A percentile compares a stretch with the other conserved stretches of the same genome.
Evolutionary conservation across 2,113 vertebrate species (phyloP).

Genomic region (Ageneiosus marmoratus): DNA sequence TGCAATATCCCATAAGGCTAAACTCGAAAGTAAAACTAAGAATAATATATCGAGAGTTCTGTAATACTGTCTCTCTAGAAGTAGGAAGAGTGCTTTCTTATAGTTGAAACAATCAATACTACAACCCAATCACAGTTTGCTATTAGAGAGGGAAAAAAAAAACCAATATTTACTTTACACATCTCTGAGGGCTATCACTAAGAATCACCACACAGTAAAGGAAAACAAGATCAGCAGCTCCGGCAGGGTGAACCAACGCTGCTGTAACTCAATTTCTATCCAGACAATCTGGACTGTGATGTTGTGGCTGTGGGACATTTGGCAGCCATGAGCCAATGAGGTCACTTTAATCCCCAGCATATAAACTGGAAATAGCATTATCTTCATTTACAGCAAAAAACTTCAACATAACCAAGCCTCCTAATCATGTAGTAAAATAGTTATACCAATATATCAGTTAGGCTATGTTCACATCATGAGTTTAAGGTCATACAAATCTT

Average conservation of each 20-base stretch:
- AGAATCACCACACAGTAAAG: not conserved
- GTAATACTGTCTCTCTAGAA: not conserved
- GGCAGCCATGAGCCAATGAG: not conserved
- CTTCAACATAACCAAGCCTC: not conserved
- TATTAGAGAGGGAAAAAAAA: slow-evolving; percentile 4
- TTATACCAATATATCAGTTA: not conserved
- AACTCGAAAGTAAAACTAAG: not conserved
- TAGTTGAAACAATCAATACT: slow-evolving; percentile 8
- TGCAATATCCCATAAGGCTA: not conserved
- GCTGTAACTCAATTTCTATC: not conserved
- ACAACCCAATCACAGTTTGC: slow-evolving; percentile 35
- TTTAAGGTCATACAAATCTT: not conserved
- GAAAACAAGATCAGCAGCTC: not conserved
- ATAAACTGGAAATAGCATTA: not conserved
- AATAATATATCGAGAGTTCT: not conserved
- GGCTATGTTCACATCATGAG: not conserved
- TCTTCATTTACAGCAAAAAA: not conserved
- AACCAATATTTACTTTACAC: slow-evolving; percentile 14
- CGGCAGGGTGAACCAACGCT: not conserved
- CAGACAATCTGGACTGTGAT: not conserved
- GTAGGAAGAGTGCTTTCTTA: not conserved
- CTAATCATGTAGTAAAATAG: not conserved
- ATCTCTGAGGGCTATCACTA: not conserved
- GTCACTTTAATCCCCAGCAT: not conserved
- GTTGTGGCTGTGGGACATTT: not conserved